phyloP scores from a whole-genome alignment of 1,140 invertebrate species.

The Pinna nobilis region DNA sequence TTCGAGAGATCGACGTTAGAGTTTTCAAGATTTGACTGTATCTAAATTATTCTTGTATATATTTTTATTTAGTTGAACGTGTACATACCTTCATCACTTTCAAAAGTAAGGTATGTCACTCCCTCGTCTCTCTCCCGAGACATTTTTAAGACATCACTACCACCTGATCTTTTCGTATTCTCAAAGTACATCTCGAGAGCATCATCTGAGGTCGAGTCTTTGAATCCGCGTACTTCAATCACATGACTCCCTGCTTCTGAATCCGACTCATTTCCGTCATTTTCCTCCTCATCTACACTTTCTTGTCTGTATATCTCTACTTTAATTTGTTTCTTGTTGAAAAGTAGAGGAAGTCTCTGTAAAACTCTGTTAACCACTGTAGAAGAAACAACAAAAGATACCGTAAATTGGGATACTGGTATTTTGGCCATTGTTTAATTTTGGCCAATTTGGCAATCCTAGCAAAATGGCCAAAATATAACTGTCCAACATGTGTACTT shows the following conservation, averaged over 20 bases:
- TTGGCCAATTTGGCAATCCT: no score
- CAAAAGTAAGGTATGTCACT: slow-evolving; percentile 33
- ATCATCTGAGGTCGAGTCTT: slow-evolving; percentile 15
- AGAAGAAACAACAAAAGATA: no score
- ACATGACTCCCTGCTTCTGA: background rate
- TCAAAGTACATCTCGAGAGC: slow-evolving; percentile 38
- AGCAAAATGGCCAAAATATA: no score
- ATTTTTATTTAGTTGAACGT: background rate
- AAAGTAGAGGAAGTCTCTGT: slow-evolving; percentile 6
- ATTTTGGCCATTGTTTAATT: no score
- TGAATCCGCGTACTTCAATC: slow-evolving; percentile 23
- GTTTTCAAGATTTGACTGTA: background rate
- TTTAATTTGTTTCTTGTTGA: slow-evolving; percentile 20
- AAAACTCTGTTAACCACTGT: slow-evolving; percentile 22
- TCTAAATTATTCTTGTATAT: no score
- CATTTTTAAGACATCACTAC: slow-evolving; percentile 25
- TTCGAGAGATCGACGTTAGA: no score
- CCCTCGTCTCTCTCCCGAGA: slow-evolving; percentile 23
- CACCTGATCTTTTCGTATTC: slow-evolving; percentile 44
- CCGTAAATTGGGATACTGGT: no score
- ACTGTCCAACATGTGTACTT: no score
- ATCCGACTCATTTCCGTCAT: background rate
- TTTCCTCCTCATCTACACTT: background rate
- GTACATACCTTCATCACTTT: slow-evolving; percentile 34
- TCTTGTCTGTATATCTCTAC: background rate